phyloP scores from a whole-genome alignment of 2,797 vertebrate species.

The Nannoperca australis region DNA sequence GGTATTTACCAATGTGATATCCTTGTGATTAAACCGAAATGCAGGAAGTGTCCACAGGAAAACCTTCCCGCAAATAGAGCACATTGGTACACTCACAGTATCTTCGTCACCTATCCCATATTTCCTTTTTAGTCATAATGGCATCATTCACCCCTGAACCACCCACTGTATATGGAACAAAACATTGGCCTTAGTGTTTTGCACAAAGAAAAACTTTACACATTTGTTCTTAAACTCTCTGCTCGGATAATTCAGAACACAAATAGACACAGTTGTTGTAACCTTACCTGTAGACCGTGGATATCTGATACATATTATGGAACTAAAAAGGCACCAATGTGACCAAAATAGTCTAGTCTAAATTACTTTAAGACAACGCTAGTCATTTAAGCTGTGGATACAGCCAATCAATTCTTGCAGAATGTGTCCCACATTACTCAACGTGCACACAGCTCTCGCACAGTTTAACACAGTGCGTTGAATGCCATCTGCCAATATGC shows the following conservation, averaged over 20 bases:
- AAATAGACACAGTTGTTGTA: background rate
- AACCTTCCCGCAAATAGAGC: background rate
- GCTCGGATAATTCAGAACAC: background rate
- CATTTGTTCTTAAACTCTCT: background rate
- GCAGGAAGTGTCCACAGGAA: background rate
- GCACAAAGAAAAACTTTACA: background rate
- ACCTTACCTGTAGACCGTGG: background rate
- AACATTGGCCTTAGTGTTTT: background rate
- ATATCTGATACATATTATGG: background rate
- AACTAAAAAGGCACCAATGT: background rate
- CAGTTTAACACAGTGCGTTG: background rate
- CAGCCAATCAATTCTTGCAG: background rate
- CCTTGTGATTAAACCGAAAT: too few relatives aligned
- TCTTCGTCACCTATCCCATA: too few relatives aligned
- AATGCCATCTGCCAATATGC: background rate
- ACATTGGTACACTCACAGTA: background rate
- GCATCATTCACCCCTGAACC: background rate
- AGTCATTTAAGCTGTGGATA: too few relatives aligned
- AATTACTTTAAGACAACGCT: background rate
- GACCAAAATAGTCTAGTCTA: background rate
- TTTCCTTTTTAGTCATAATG: background rate
- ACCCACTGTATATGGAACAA: background rate
- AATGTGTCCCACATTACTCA: background rate
- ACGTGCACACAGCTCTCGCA: background rate
- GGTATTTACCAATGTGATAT: too few relatives aligned